Conservation (phyloP, 2,888 invertebrate species). For the Ichneumoninae sp. region DNA sequence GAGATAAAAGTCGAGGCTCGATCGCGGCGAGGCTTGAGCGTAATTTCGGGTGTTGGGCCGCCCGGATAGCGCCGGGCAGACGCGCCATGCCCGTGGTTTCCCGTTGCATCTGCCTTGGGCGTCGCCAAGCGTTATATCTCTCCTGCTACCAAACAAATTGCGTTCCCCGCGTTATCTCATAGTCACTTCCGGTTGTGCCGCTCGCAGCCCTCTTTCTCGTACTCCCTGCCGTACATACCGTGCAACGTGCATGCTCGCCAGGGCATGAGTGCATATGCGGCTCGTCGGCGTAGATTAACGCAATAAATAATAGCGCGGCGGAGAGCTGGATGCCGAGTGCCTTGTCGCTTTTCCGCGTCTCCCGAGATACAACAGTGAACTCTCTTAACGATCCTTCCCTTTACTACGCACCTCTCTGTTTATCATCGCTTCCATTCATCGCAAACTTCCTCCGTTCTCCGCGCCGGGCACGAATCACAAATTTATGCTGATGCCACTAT, state of each 20-base stretch:
- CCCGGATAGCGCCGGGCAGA: constrained; percentile 43
- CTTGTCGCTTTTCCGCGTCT: constrained; percentile 33
- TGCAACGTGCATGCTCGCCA: constrained; percentile 22
- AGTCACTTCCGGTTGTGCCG: constrained; percentile 65
- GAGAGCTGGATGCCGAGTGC: constrained; percentile 20
- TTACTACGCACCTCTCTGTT: not conserved
- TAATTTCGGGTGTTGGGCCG: constrained; percentile 46
- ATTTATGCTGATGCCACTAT: constrained; percentile 9
- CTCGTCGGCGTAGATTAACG: constrained; percentile 68
- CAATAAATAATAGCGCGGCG: constrained; percentile 70
- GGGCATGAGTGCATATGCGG: constrained; percentile 45
- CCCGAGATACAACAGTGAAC: not conserved
- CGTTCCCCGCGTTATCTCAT: constrained; percentile 71
- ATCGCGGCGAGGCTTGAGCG: not conserved
- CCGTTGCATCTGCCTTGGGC: constrained; percentile 65
- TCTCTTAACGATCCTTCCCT: constrained; percentile 3
- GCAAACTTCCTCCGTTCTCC: constrained; percentile 6
- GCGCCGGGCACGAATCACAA: not conserved
- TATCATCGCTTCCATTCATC: constrained; percentile 15
- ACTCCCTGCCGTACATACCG: constrained; percentile 42
- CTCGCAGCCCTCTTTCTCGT: constrained; percentile 46
- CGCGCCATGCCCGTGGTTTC: constrained; percentile 42
- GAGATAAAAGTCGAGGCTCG: constrained; percentile 3
- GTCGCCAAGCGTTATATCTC: constrained; percentile 69
- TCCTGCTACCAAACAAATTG: constrained; percentile 72